phyloP scores from a whole-genome alignment of 2,888 invertebrate genomes.

The Zeuzera pyrina region DNA sequence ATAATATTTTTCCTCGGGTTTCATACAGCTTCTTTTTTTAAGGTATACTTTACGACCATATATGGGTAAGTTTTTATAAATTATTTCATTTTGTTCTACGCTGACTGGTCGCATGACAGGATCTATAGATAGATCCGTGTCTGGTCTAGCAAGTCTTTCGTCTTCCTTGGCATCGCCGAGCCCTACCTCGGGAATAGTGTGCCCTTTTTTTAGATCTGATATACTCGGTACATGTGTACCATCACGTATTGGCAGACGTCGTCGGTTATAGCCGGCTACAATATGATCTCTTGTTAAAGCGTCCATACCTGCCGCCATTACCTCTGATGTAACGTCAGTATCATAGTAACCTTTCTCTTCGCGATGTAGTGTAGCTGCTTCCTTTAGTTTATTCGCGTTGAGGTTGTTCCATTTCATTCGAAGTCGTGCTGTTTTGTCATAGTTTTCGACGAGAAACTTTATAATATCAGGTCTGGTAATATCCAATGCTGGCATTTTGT shows the following conservation, averaged over 20 bases:
- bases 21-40: too few relatives aligned
- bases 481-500: too few relatives aligned
- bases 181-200: constrained; percentile 30
- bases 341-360: constrained; percentile 28
- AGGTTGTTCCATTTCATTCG: constrained; percentile 34
- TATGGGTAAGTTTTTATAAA: constrained; percentile 30
- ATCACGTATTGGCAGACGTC: constrained; percentile 22
- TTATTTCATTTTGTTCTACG: constrained; percentile 21
- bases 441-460: constrained; percentile 33
- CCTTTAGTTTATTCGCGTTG: constrained; percentile 21
- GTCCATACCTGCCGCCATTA: constrained; percentile 24
- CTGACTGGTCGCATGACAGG: constrained; percentile 34
- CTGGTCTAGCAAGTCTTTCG: constrained; percentile 27
- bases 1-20: too few relatives aligned
- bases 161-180: constrained; percentile 33
- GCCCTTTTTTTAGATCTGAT: constrained; percentile 23
- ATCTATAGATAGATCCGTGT: constrained; percentile 24
- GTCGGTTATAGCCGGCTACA: constrained; percentile 22
- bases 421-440: constrained; percentile 32
- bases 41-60: constrained; percentile 32
- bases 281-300: constrained; percentile 25
- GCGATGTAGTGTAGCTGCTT: constrained; percentile 27
- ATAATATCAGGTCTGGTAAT: constrained; percentile 33
- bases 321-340: constrained; percentile 20
- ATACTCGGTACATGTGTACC: constrained; percentile 19